Base-by-base conservation (phyloP, 1,140 invertebrate genomes). In the Agraylea sexmaculata region DNA sequence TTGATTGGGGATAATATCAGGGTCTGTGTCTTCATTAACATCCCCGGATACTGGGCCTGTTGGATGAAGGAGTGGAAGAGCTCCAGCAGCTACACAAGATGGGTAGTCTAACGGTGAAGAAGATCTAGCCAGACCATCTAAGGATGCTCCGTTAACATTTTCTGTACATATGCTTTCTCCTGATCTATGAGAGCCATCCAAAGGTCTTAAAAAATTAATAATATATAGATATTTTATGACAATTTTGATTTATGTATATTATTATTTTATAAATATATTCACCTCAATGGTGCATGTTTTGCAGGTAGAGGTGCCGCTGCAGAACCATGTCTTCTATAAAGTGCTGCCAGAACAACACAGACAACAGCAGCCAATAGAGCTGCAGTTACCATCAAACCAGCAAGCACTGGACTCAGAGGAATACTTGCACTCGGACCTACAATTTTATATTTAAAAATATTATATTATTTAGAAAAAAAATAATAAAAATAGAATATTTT, bases 1-100 rank as follows among this genome's bases (percentile, higher is more conserved):
- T 68, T 85, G 78, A 69, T 80, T 83, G 46, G 81, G 78, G 61
- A 86, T 84, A 50, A 87, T 83, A 60, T 87, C 83, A 12, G 83
- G 83, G 67, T 87, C 77, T 18, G 77, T 75, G 53, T 80, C 78
- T 49, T 77, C 68, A 44, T 64, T 56, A 45, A 71, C 43, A 25
- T 51, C 35, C 11, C 32, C 40, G 11, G 41, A 34, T 2, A 46
- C 31, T 16, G 55, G 55, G 15, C 61, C 59, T 0, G 59, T 49
- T 8, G 60, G 56, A 4, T 55, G 56, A 8, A 62, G 51, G 2
- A 62, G 43, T 19, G 63, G 49, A 6, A 48, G 36, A n/a, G 43
- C 49, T 10, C 49, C 49, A 17, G 45, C 39, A 3, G 49, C 46
- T 18, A 51, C 45, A 15, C 49, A 47, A 7, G 43, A 37, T 12